phyloP scores from a whole-genome alignment of 1,140 invertebrate genomes.

The Microplitis demolitor region DNA sequence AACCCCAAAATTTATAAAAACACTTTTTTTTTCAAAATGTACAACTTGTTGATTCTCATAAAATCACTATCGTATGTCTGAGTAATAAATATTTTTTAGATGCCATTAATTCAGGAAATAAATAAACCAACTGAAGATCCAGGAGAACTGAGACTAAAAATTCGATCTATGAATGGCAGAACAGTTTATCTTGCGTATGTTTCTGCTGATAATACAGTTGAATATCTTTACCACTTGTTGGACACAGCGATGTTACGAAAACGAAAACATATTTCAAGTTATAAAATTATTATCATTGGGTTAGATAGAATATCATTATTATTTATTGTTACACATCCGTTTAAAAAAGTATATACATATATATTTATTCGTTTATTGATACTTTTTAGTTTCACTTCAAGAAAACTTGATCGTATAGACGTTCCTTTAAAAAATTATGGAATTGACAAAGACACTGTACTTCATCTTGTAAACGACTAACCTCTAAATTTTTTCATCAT shows the following conservation, averaged over 20 bases:
- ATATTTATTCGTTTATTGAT: no score
- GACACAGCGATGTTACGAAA: conserved; percentile 40
- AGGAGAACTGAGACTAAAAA: conserved; percentile 51
- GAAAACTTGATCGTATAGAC: conserved; percentile 39
- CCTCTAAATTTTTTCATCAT: no score
- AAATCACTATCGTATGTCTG: background rate
- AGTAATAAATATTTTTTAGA: conserved; percentile 32
- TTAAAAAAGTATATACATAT: background rate
- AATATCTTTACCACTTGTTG: conserved; percentile 47
- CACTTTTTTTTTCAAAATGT: background rate
- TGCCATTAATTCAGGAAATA: conserved; percentile 44
- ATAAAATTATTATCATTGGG: conserved; percentile 53
- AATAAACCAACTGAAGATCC: conserved; percentile 43
- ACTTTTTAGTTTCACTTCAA: conserved; percentile 40
- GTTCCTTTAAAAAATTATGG: conserved; percentile 43
- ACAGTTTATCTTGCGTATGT: conserved; percentile 48
- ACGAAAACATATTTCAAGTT: conserved; percentile 30
- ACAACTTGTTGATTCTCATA: no score
- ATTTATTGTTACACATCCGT: background rate
- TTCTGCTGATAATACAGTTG: conserved; percentile 47
- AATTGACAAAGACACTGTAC: conserved; percentile 49
- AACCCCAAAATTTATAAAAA: background rate
- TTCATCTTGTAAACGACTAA: conserved; percentile 49
- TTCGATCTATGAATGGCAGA: conserved; percentile 52
- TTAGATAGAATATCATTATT: conserved; percentile 23